phyloP scores from a whole-genome alignment of 2,888 invertebrate species.

The Anthrax anthrax region DNA sequence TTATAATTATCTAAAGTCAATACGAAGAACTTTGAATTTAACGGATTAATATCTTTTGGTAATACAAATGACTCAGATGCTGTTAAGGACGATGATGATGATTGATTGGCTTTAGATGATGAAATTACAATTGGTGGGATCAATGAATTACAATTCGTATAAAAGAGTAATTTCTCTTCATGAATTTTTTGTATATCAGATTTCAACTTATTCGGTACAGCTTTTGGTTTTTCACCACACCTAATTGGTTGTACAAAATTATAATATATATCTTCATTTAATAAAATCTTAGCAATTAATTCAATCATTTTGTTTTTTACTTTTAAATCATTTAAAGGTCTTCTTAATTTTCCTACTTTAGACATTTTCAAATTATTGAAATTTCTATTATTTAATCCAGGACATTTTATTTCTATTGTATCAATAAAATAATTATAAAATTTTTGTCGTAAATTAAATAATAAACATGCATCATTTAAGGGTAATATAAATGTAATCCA shows the following conservation, averaged over 20 bases:
- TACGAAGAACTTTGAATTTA: too few species aligned
- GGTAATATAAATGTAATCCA: conserved; percentile 58
- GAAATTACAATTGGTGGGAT: too few species aligned
- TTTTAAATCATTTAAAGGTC: not conserved
- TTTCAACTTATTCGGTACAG: conserved; percentile 11
- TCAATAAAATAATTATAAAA: conserved; percentile 36
- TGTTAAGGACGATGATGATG: too few species aligned
- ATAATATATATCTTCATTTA: conserved; percentile 16
- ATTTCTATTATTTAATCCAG: conserved; percentile 6
- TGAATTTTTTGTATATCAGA: not conserved
- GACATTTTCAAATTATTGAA: not conserved
- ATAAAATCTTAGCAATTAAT: conserved; percentile 16
- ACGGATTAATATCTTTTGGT: too few species aligned
- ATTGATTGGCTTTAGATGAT: too few species aligned
- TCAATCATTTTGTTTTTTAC: conserved; percentile 13
- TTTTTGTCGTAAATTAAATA: conserved; percentile 55
- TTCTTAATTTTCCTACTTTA: too few species aligned
- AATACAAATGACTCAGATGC: too few species aligned
- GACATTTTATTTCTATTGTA: conserved; percentile 13
- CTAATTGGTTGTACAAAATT: conserved; percentile 17
- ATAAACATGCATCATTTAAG: conserved; percentile 47
- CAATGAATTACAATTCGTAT: too few species aligned
- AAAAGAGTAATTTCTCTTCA: too few species aligned
- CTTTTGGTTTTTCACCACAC: conserved; percentile 21
- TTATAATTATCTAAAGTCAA: too few species aligned